Evolutionary conservation across 1,140 invertebrate species (phyloP), one percentile per base, ranked within the genome.

Genomic region (Apis dorsata): DNA sequence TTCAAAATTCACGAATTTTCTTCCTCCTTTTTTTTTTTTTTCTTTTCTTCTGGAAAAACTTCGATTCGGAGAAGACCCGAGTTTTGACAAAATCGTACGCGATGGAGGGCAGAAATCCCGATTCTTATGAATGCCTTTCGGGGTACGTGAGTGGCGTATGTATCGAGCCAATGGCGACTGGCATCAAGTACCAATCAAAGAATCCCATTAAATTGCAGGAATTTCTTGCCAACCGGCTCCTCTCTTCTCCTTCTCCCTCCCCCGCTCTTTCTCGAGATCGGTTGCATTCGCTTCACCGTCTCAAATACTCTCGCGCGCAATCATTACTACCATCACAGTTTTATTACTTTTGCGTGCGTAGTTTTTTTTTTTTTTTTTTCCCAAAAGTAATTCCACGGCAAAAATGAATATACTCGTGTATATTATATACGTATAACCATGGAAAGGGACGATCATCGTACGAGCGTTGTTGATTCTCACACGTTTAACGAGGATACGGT

Each of bases 101-200:
- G 65, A 72, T 49, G 69, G 78, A 84, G 84, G 86, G 89, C 86
- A 89, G 81, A 90, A 91, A 91, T 85, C 88, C 84, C 85, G 90
- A 91, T 91, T 93, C 85, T 89, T 90, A 90, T 86, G 88, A 92
- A 92, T 90, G 84, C 90, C 84, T 88, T 76, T 55, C 34, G 84
- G 83, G 79, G 82, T 91, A 93, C 92, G 92, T 92, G 92, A 92
- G 89, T 81, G 87, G 92, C 86, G 86, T 92, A 87, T 88, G 86
- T 89, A 89, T 90, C 89, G 88, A 85, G 76, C 85, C 89, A 91
- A 90, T 90, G 89, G 83, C 89, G 88, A 92, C 89, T 89, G 89
- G 90, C 89, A 93, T 93, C 91, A 93, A 91, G 91, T 92, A 92
- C 91, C 92, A 93, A 93, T 93, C 92, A 92, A 92, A 93, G 91